Evolutionary conservation across 2,888 invertebrate genomes (phyloP), one percentile per base, ranked within the genome.

Genomic region (Harpalus rufipes): DNA sequence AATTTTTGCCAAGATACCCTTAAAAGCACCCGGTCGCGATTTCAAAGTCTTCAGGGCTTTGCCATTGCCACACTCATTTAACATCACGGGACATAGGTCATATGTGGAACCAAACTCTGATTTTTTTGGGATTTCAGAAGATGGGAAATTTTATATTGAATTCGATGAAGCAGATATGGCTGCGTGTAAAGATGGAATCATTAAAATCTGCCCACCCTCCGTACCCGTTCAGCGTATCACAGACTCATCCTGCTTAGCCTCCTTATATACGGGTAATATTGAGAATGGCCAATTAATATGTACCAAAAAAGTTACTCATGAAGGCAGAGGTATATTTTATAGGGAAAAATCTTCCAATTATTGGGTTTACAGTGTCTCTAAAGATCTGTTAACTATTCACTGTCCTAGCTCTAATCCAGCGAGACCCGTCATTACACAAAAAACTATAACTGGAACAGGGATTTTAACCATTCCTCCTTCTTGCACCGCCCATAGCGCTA

Each of bases 1-100:
- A 51, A 51, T 51, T 12, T 51, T 51, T 12, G 44, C 44, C 8
- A 68, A 72, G 21, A 56, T 82, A 12, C 82, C 72, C 2, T 68
- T 82, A 12, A 82, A 68, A 82, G 68, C 82, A 12, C 68, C 39
- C 14, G 72, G 82, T 8, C 68, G 82, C n/a, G 65, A 65, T 51
- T 81, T 81, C 63, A 65, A 63, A 41, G 16, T 81, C 3, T 65
- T 18, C 14, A 21, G 81, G 7, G 44, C 81, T 32, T 65, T 65
- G 16, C 32, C 51, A 12, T 18, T 81, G 14, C 63, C 81, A 16
- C 41, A 81, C 41, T 3, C 16, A 61, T 32, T 61, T 10, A 44
- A 51, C 12, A n/a, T 18, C 6, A 18, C 12, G 12, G 44, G 44
- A n/a, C 51, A 41, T 14, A 76, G 8, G 7, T 76, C 39, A 44